Evolutionary conservation across 53 echinoderm and acorn worm genomes (phyloP), one percentile per base, ranked within the genome.

Genomic region (Apostichopus leukothele): DNA sequence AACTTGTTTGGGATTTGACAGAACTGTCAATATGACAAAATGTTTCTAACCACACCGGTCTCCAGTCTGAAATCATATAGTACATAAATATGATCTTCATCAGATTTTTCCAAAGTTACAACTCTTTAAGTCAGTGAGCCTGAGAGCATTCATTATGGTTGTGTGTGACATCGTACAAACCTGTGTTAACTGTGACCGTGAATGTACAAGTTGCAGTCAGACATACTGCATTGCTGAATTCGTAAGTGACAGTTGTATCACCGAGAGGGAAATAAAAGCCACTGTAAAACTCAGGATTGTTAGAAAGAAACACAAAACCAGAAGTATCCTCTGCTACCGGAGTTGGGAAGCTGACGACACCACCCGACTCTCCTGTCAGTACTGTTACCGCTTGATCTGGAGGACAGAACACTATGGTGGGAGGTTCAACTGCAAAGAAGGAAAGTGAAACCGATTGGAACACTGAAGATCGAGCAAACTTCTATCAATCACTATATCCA

Each of bases 201-300:
- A 85, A 85, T 21, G 22, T 50, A 27, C 85, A 85, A 27, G 23
- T 21, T 13, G 85, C 51, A 11, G 85, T 85, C 22, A 85, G 67
- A 4, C 71, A 71, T 5, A 85, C 85, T 57, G 57, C 27, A 50
- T 85, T 67, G 18, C 85, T 63, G 14, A 85, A 85, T 1, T 67
- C n/a, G 66, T 67, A 85, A 0, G 85, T 85, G 16, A 85, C 67
- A 27, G 85, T 67, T 4, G 85, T 85, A 26, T 13, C 26, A 9
- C 85, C 85, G 18, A 85, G 11, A 13, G 85, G 85, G 50, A 85
- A 85, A 27, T 85, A 85, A 85, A 85, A 85, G 5, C 85, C 85
- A 4, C 67, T 12, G 66, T 85, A 85, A 27, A 23, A 85, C 8
- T 66, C 39, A 50, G 85, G 85, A 50, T 85, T 14, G 67, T 67